These are phyloP conservation scores for Chymomyza procnemis DNA, from an alignment of 2,888 invertebrate genomes.

Conservation along the genomic window DNA sequence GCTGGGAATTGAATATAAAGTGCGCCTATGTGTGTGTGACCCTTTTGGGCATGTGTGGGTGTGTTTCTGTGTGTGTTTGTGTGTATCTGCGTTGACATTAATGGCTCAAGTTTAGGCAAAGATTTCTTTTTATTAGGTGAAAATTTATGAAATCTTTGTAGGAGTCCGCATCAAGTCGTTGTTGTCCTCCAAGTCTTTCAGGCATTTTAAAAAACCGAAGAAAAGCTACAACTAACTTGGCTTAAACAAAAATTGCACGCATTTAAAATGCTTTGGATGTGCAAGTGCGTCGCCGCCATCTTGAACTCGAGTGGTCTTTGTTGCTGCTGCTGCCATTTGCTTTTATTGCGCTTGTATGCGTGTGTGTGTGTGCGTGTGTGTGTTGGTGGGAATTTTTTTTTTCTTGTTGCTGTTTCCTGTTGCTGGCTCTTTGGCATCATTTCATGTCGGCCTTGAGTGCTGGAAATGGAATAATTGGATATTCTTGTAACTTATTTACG, in stretches of 20 bases:
- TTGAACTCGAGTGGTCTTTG: slow-evolving; percentile 4
- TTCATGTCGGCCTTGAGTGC: slow-evolving; percentile 34
- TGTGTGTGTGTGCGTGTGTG: not conserved
- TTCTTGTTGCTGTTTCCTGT: not conserved
- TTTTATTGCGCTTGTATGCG: not conserved
- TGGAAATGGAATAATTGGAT: slow-evolving; percentile 62
- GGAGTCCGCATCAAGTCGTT: slow-evolving; percentile 44
- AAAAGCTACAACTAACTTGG: not conserved
- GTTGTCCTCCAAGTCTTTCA: not conserved
- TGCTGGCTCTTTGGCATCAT: slow-evolving; percentile 31
- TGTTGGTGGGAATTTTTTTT: not conserved
- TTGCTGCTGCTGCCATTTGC: not conserved
- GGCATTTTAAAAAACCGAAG: slow-evolving; percentile 33
- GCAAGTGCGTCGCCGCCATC: slow-evolving; percentile 7
- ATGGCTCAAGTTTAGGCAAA: slow-evolving; percentile 64
- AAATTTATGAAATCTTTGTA: slow-evolving; percentile 68
- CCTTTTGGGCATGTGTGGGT: slow-evolving; percentile 31
- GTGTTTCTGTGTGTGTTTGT: slow-evolving; percentile 27
- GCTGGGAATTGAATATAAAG: slow-evolving; percentile 68
- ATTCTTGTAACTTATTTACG: slow-evolving; percentile 64
- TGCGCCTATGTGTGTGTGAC: slow-evolving; percentile 4
- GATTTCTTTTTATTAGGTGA: slow-evolving; percentile 70
- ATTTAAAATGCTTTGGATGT: not conserved
- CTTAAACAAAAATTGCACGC: not conserved
- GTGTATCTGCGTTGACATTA: slow-evolving; percentile 40